Evolutionary conservation across 1,140 invertebrate genomes (phyloP), one percentile per base, ranked within the genome.

Genomic region (Odontomachus brunneus): DNA sequence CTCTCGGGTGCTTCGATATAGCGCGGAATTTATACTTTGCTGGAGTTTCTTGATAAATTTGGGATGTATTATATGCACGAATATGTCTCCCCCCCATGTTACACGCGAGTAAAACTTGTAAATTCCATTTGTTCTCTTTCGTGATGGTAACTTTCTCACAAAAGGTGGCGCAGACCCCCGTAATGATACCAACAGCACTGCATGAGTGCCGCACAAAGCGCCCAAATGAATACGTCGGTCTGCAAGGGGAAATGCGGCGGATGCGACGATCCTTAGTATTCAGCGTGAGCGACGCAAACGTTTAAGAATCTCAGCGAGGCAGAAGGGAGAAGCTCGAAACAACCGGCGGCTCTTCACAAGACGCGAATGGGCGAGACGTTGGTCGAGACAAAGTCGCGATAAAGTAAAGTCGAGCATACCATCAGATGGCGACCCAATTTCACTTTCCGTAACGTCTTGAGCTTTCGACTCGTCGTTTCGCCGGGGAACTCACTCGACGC

Each of bases 221-320:
- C 17, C 72, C 76, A 72, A 86, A 86, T 89, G 88, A 89, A 83
- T 86, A 75, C 69, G 82, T 76, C 84, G 59, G 82, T 69, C 73
- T 80, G 62, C 72, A 76, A 88, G 84, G 85, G 72, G 82, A 84
- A 83, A 83, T 81, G 86, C 88, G 88, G 81, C 89, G 89, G 88
- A 90, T 90, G 84, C 86, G 84, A 75, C 82, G 75, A 84, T 86
- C 86, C 81, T 90, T 89, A 80, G 89, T 88, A 90, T 90, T 89
- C 89, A 89, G 12, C 82, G 78, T 86, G 86, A 67, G 44, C 60
- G 80, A 63, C 86, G 84, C 85, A 59, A 67, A 87, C 88, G 71
- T 83, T 88, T 83, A 87, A 89, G 85, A 89, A 89, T 89, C 74
- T 72, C 69, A 44, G 82, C 55, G 71, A 53, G 48, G 66, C 48